Base-by-base conservation (phyloP, 2,888 invertebrate species). In the Nematopogon swammerdamellus region DNA sequence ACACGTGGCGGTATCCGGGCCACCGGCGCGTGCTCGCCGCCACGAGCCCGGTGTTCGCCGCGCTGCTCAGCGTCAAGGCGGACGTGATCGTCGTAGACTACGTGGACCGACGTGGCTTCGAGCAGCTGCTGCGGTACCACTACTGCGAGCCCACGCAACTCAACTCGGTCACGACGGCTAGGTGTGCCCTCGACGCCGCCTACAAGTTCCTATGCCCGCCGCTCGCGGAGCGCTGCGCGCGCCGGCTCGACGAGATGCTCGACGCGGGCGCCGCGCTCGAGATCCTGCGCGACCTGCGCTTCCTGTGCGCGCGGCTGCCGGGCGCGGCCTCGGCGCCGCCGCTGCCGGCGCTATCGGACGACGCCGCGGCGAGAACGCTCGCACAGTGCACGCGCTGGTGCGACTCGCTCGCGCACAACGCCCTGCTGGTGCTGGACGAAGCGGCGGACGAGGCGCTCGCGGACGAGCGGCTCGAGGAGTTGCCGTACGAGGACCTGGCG, bases 201-300 rank as follows among this genome's bases (percentile, higher is more conserved):
- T 86, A 89, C 62, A 87, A 88, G 60, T 88, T 90, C 62, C 74
- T 89, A 45, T 87, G 91, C 58, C 82, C 85, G 5, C 85, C 84
- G 18, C 74, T 92, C 48, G 86, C 87, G 2, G 82, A 84, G 54
- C 79, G 85, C 51, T 90, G 90, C 60, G 84, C 88, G 19, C 73
- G 82, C 25, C 86, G 85, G 50, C 76, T 92, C 43, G 85, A 85
- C 55, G 79, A 79, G 50, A 83, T 86, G 64, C 66, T 91, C 25
- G 82, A 81, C 51, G 76, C 82, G 3, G 77, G 81, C 17, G 88
- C 85, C 47, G 88, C 87, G 1, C 76, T 91, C 2, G 81, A 84
- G 58, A 82, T 89, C 48, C 72, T 87, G 56, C 81, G 83, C 2
- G 83, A 83, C 49, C 64, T 87, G 25, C 68, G 80, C 43, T 80